Base-by-base conservation (phyloP, 2,113 vertebrate species). In the Trogon melanurus region DNA sequence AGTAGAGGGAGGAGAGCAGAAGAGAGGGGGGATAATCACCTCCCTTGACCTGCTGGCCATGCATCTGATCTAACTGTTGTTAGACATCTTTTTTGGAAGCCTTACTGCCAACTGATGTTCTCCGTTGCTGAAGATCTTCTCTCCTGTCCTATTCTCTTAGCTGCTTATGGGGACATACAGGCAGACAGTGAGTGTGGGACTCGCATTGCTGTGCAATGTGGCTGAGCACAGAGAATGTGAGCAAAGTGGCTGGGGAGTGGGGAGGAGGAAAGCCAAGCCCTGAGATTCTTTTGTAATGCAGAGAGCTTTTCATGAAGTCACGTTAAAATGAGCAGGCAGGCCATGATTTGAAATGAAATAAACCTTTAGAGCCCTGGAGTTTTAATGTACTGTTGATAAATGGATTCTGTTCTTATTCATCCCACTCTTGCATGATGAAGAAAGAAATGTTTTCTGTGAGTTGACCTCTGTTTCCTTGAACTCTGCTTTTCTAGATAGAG, bases 361-460 rank as follows among this genome's bases (percentile, higher is more conserved):
- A 96, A 95, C 85, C 79, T 96, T 84, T 81, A 81, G 91, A 96
- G 89, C 81, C 73, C 94, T 93, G 93, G 70, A 94, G 73, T 94
- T 96, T 86, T 93, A 96, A 96, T 94, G 32, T 78, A 85, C 62
- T 87, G 81, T 94, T 97, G 91, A 96, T 95, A 97, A 96, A 96
- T 94, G 79, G 69, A 82, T 91, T 96, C 84, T 91, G 64, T 91
- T 96, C 84, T 92, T 95, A 85, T 89, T 93, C 93, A 79, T 96
- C 62, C 80, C 53, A 76, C 73, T 85, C 62, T 85, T 93, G 72
- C 81, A 47, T 56, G 61, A 69, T 65, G 71, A 89, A 95, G 87
- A 91, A 92, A 94, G 54, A 84, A 93, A 71, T 51, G 48, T 93
- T 86, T 94, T 88, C 74, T 93, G 30, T 92, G 92, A 92, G 79